Base-by-base conservation (phyloP, 2,888 invertebrate species). In the Aspidapion aeneum region DNA sequence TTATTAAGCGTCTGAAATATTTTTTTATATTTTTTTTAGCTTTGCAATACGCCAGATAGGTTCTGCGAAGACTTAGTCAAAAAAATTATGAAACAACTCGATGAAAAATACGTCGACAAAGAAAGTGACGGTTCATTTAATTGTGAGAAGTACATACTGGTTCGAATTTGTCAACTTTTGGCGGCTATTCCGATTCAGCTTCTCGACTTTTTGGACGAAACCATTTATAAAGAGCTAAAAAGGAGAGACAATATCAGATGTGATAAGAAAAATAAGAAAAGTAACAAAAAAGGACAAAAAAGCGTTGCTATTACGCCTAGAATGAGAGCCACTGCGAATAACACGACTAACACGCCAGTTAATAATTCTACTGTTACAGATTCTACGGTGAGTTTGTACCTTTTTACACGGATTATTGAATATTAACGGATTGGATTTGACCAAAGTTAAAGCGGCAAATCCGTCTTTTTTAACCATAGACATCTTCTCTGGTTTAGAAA, bases 191-290 rank as follows among this genome's bases (percentile, higher is more conserved):
- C 93, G 0, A 79, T 91, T 62, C 87, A 90, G 69, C 90, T 94
- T 74, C 86, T 94, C 76, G 87, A 91, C 58, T 90, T 90, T 76
- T 83, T 96, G 62, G 96, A 97, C 73, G 88, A 90, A 21, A 86
- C 85, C 68, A 87, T 96, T 2, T 93, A 94, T 71, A 90, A 90
- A 66, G 95, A 95, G 78, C 82, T 95, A 72, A 91, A 90, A 75
- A 82, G 87, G 63, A 81, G 90, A 5, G 84, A 87, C 49, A 71
- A 74, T 63, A 68, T 74, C 17, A 63, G 71, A 52, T 74, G 74
- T 20, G 73, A 75, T n/a, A 72, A 74, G 50, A 79, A 75, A 21
- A 78, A 79, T 50, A 70, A 70, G 1, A 75, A 85, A 79, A 79
- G 81, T 79, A 66, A 82, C 35, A 35, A 35, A 12, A 35, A 35